These are phyloP conservation scores for Cettia cetti DNA, from an alignment of 2,113 vertebrate species.

Conservation along the genomic window DNA sequence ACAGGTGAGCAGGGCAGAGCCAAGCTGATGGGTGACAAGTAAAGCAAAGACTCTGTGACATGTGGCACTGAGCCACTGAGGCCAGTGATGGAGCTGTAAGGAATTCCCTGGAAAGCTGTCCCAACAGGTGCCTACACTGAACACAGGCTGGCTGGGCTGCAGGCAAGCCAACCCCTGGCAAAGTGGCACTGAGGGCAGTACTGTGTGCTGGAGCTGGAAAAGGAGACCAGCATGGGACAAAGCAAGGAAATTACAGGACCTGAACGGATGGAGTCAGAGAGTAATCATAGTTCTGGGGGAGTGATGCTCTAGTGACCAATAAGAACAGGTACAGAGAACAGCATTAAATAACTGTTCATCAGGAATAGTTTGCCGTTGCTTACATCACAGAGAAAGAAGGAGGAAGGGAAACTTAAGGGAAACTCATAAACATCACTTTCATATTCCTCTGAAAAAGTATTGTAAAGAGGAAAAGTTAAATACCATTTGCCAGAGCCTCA, in stretches of 20 bases:
- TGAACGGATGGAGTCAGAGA: background rate
- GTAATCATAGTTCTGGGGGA: background rate
- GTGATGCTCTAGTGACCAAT: background rate
- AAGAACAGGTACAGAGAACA: background rate
- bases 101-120: background rate
- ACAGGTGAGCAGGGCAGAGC: background rate
- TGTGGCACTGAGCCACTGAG: background rate
- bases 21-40: background rate
- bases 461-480: background rate
- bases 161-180: background rate
- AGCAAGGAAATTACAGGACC: background rate
- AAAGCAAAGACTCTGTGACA: background rate
- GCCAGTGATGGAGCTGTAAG: background rate
- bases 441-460: background rate
- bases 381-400: background rate
- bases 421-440: background rate
- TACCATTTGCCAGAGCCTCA: background rate
- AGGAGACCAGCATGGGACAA: background rate
- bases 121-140: background rate
- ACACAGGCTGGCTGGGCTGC: background rate
- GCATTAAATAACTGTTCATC: background rate
- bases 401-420: background rate
- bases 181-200: rapidly evolving
- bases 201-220: background rate
- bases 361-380: background rate